Evolutionary conservation across 2,888 invertebrate genomes (phyloP).

Genomic region (Caradrina clavipalpis): DNA sequence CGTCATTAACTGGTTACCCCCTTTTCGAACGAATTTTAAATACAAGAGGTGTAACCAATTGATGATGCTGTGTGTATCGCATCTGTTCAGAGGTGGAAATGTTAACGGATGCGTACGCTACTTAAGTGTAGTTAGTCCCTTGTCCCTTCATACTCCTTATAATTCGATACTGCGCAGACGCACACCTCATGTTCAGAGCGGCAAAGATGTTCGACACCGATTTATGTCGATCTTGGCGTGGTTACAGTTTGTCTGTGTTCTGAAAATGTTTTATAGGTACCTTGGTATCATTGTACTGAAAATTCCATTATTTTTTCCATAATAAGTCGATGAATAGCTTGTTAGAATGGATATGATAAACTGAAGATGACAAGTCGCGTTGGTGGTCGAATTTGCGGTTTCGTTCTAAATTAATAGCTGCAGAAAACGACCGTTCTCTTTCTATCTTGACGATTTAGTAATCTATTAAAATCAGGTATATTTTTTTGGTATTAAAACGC

Average conservation of each 20-base stretch:
- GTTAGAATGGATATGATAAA: no score
- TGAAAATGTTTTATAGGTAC: not conserved
- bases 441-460: not conserved
- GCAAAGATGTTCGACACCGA: slow-evolving; percentile 32
- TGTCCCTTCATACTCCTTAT: not conserved
- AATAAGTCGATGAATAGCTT: no score
- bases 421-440: not conserved
- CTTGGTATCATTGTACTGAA: no score
- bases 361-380: no score
- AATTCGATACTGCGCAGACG: not conserved
- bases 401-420: not conserved
- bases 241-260: slow-evolving; percentile 46
- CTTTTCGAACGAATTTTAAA: no score
- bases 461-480: not conserved
- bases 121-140: no score
- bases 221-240: slow-evolving; percentile 29
- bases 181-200: slow-evolving; percentile 1
- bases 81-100: no score
- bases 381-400: not conserved
- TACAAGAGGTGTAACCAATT: no score
- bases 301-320: no score
- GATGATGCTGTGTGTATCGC: no score
- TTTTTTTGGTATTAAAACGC: slow-evolving; percentile 1
- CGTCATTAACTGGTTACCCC: no score
- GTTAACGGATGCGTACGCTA: no score